Base-by-base conservation (phyloP, 2,888 invertebrate species). In the Nasonovia ribisnigri region DNA sequence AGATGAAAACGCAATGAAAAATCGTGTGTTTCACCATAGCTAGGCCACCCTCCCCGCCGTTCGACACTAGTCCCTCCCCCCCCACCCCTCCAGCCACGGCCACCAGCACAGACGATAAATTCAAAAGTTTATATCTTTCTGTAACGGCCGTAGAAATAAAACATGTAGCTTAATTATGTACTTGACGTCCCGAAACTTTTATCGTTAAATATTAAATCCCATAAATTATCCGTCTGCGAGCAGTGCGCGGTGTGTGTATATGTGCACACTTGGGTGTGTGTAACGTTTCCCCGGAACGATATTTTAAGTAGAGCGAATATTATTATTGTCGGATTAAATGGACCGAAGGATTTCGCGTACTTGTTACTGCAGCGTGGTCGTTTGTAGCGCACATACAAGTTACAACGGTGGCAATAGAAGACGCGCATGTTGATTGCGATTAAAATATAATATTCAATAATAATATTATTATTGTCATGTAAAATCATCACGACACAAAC, bases 81-180 rank as follows among this genome's bases (percentile, higher is more conserved):
- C 36, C 6, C 46, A 43, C 0, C 57, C 57, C 43, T 29, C 20
- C 67, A 13, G 8, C 24, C 36, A 29, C 11, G 24, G 10, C 43
- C 43, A 36, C 42, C 57, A 60, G 67, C 48, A 51, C 57, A 54
- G 46, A 87, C 93, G 86, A 93, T 90, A 93, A 93, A 93, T 93
- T 67, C 90, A 90, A 93, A 93, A 93, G 90, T 93, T 93, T 93
- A 93, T 93, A 93, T 90, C 93, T 93, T 93, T 93, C 90, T 90
- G 86, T 90, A 90, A 87, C 86, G 93, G 86, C 93, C 48, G 86
- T 87, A 42, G 89, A 93, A 93, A 93, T 93, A 93, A 93, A 93
- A 93, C 93, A 93, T 90, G 93, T 93, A 90, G 93, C 90, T 93
- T 93, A 93, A 93, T 93, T 93, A 93, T 93, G 90, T 93, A 93